Base-by-base conservation (phyloP, 1,140 invertebrate species). In the Hestina assimilis region DNA sequence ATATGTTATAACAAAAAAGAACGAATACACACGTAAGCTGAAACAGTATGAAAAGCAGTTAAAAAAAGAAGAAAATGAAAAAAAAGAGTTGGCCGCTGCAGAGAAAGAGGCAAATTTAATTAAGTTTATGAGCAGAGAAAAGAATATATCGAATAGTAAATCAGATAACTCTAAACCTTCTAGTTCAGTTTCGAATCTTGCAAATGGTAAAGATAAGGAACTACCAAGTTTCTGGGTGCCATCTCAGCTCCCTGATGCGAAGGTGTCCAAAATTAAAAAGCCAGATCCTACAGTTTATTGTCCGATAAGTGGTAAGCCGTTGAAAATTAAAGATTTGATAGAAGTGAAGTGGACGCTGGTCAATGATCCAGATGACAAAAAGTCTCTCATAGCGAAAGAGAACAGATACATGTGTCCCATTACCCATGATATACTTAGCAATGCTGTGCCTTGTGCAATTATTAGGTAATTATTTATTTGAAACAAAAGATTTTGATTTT, bases 151-250 rank as follows among this genome's bases (percentile, higher is more conserved):
- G 1, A 91, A 89, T 35, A 86, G 11, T 6, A 68, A 70, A 69
- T 51, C 59, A 8, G 53, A 54, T 26, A 68, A 41, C 45, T 26
- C 50, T 4, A 48, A 69, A 5, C 42, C 66, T 33, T 75, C 63
- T n/a, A 71, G 33, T 26, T 89, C 84, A 59, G 79, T 77, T 69
- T 91, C 80, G 71, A 90, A 84, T 59, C 71, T 84, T 57, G 89
- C 89, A 7, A 87, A 81, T 74, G 75, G 77, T 0, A 84, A 83
- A 69, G 67, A 79, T 29, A 85, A 87, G 26, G 46, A 84, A 58
- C 89, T 99, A 26, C 97, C 97, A 0, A 98, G 97, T 90, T 99
- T 99, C 87, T 99, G 98, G 98, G 92, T 99, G 53, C 98, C 98
- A 6, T 95, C 95, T 1, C 93, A 98, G 72, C 95, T 97, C n/a